Evolutionary conservation across 2,888 invertebrate genomes (phyloP).

Genomic region (Abscondita cerata): DNA sequence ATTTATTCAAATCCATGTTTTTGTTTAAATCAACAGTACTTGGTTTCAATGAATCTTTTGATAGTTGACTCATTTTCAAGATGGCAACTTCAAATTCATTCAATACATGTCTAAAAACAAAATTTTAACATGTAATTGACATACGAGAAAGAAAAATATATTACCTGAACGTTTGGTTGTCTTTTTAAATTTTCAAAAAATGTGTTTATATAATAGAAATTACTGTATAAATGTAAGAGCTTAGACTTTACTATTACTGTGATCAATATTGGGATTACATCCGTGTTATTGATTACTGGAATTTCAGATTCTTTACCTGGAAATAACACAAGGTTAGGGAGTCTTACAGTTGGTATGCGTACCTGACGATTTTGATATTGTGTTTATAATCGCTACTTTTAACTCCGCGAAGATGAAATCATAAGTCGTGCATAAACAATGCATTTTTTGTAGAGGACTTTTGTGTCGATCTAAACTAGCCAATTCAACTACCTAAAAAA

Average conservation of each 20-base stretch:
- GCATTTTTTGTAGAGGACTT: conserved; percentile 58
- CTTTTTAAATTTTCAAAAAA: conserved; percentile 51
- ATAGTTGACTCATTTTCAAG: conserved; percentile 36
- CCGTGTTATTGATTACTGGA: conserved; percentile 52
- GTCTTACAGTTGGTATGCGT: conserved; percentile 17
- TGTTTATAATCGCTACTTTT: conserved; percentile 57
- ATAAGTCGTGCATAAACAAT: conserved; percentile 57
- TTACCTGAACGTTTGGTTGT: conserved; percentile 44
- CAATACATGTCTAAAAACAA: conserved; percentile 45
- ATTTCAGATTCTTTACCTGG: conserved; percentile 49
- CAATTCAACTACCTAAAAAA: conserved; percentile 57
- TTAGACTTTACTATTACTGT: conserved; percentile 58
- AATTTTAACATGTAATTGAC: conserved; percentile 21
- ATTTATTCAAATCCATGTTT: conserved; percentile 41
- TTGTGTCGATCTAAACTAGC: conserved; percentile 56
- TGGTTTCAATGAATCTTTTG: conserved; percentile 37
- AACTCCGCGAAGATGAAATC: conserved; percentile 60
- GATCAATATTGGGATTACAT: conserved; percentile 56
- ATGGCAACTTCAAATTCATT: conserved; percentile 46
- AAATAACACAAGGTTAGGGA: conserved; percentile 4
- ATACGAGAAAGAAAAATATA: neutral
- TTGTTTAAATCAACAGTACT: conserved; percentile 39
- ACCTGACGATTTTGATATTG: conserved; percentile 52
- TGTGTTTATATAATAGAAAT: conserved; percentile 57
- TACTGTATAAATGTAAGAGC: conserved; percentile 57